Base-by-base conservation (phyloP, 2,797 vertebrate species). In the Linurgus olivaceus region DNA sequence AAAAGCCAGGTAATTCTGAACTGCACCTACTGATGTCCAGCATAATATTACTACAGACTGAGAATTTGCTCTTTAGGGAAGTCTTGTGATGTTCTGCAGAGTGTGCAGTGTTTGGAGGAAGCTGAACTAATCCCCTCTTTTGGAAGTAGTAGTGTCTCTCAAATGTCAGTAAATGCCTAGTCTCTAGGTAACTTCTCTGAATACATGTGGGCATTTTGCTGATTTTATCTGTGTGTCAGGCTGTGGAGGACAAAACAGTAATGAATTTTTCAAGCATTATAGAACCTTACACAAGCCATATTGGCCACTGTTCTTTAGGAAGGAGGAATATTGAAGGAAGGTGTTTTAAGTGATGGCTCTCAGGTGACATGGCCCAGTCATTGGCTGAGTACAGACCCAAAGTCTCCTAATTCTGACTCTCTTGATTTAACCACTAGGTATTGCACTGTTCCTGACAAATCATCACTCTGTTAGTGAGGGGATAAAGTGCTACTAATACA, bases 401-500 rank as follows among this genome's bases (percentile, higher is more conserved):
- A 94, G 91, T 92, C 83, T 95, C 74, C 91, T 94, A 67, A 89
- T 95, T 94, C 91, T 71, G 47, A 72, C 62, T 93, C 54, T 84
- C 52, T 68, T 89, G 45, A 85, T 93, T 92, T 96, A 93, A 83
- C 88, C 68, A 74, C 65, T 84, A 59, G 51, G 68, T 83, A 94
- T 86, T 94, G 58, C 68, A 57, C 77, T 79, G 37, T 86, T 95
- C 73, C 81, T 90, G 90, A 90, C 94, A 96, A 94, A 96, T 67
- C 65, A 94, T 95, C 88, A 58, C 68, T 72, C 83, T 88, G 4
- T 85, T 90, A 86, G 86, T 74, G 90, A 88, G 75, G 54, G 94
- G 77, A 94, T 93, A 93, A 95, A 95, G 78, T 94, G 86, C 88
- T 93, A 90, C 94, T 97, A 97, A 97, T 97, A 95, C 77, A 96